phyloP scores from a whole-genome alignment of 2,888 invertebrate genomes.

The Gastrophysa polygoni region DNA sequence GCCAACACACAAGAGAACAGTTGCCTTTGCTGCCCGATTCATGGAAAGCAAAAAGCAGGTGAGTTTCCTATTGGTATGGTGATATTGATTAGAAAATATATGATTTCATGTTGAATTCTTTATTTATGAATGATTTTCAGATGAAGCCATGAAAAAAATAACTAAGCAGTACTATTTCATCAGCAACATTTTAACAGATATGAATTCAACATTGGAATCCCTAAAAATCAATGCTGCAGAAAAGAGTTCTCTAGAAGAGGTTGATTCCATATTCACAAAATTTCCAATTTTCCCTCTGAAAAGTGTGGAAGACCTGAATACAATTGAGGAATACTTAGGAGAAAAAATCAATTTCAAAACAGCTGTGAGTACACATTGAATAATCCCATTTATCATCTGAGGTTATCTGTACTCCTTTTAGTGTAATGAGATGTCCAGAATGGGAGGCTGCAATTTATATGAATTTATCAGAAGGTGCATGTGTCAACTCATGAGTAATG shows the following conservation, averaged over 20 bases:
- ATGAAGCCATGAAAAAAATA: background rate
- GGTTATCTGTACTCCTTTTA: background rate
- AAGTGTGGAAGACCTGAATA: background rate
- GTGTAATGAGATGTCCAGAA: background rate
- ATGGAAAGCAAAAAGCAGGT: background rate
- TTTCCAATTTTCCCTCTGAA: background rate
- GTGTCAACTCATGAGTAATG: background rate
- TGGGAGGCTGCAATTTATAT: background rate
- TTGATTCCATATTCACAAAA: background rate
- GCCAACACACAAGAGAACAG: background rate
- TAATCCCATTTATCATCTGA: background rate
- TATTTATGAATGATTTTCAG: background rate
- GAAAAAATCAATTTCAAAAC: background rate
- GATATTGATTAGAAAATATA: background rate
- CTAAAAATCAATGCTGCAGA: slow-evolving; percentile 1
- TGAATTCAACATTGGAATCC: background rate
- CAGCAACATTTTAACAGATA: background rate
- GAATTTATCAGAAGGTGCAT: background rate
- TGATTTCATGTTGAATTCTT: too few relatives aligned
- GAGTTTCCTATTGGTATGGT: background rate
- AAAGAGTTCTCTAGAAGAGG: background rate
- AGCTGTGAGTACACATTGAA: background rate
- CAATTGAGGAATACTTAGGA: background rate
- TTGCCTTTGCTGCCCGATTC: background rate
- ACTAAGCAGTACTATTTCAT: slow-evolving; percentile 2